Evolutionary conservation across 2,113 vertebrate species (phyloP), one percentile per base, ranked within the genome.

Genomic region (Passer domesticus): DNA sequence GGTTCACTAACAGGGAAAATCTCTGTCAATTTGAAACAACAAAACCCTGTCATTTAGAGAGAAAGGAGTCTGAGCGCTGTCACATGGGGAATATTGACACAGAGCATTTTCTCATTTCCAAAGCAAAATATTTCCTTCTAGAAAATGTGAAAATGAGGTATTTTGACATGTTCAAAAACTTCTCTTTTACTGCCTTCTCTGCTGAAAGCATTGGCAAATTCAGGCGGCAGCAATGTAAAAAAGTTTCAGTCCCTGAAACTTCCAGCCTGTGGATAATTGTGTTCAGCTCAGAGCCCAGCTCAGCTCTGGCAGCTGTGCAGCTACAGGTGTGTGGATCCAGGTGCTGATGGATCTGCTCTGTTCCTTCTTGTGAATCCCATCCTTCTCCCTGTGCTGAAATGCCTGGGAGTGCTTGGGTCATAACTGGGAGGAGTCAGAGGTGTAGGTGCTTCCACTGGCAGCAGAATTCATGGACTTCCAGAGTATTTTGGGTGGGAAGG

Each of bases 41-140:
- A 90, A 90, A 93, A 72, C 37, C 33, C 59, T 75, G 91, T 92
- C 91, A 87, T 63, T 87, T 55, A 27, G 50, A 55, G 82, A 85
- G 78, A 85, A 85, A 63, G 79, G 39, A 89, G 43, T 31, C 80
- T 93, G 76, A 93, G 53, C 0, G 0, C 64, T 81, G 73, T 87
- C 91, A 92, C 89, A 68, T 15, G 15, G 90, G 47, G 64, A 92
- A 68, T 74, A 90, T 86, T 24, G 52, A 87, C 94, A 94, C 44
- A 43, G 78, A 90, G 56, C 64, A 63, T 90, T 90, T 86, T 67
- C 89, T 93, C 76, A 90, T 96, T 93, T 96, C 76, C 76, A 90
- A 90, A 83, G 39, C 80, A 95, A 94, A 97, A 95, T 87, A 94
- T 94, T 97, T 95, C 89, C 69, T 86, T 77, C 76, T 27, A 78